A percentile compares a stretch with the other conserved stretches of the same genome.
phyloP scores from a whole-genome alignment of 2,797 vertebrate genomes.

The Lithobates sylvaticus region DNA sequence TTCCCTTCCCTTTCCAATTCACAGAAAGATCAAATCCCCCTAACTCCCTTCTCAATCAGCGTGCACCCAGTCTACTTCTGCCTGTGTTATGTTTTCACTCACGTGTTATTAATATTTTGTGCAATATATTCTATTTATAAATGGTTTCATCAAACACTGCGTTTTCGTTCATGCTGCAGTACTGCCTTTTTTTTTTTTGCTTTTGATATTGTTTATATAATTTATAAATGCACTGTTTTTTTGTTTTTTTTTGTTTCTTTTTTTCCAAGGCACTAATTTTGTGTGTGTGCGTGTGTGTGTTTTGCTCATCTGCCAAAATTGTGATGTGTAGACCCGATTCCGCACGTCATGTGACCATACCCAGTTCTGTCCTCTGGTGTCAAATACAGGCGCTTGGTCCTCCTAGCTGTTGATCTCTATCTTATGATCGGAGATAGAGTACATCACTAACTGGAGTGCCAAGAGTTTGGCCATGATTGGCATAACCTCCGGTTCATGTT shows the following conservation, averaged over 20 bases:
- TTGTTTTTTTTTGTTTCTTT: neutral
- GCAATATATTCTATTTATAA: slow-evolving; percentile 63
- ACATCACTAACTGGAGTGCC: neutral
- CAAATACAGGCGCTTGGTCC: slow-evolving; percentile 2
- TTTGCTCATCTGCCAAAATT: slow-evolving; percentile 21
- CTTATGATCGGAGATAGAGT: neutral
- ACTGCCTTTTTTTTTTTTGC: slow-evolving; percentile 45
- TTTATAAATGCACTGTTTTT: slow-evolving; percentile 63
- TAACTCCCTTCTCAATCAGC: slow-evolving; percentile 16
- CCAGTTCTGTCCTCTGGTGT: slow-evolving; percentile 22
- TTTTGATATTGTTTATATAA: slow-evolving; percentile 61
- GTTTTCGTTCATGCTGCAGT: slow-evolving; percentile 55
- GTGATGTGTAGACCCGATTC: slow-evolving; percentile 10
- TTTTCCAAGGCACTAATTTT: slow-evolving; percentile 52
- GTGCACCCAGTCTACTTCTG: slow-evolving; percentile 35
- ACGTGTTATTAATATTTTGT: slow-evolving; percentile 59
- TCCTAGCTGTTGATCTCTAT: neutral
- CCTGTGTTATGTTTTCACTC: slow-evolving; percentile 57
- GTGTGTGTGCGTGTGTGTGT: slow-evolving; percentile 54
- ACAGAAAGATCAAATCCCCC: neutral
- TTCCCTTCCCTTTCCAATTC: neutral
- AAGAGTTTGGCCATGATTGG: neutral
- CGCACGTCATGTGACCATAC: slow-evolving; percentile 15
- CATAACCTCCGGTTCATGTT: slow-evolving; percentile 14
- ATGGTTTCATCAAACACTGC: slow-evolving; percentile 60